Evolutionary conservation across 2,797 vertebrate species (phyloP), one percentile per base, ranked within the genome.

Genomic region (Macropus fuliginosus): DNA sequence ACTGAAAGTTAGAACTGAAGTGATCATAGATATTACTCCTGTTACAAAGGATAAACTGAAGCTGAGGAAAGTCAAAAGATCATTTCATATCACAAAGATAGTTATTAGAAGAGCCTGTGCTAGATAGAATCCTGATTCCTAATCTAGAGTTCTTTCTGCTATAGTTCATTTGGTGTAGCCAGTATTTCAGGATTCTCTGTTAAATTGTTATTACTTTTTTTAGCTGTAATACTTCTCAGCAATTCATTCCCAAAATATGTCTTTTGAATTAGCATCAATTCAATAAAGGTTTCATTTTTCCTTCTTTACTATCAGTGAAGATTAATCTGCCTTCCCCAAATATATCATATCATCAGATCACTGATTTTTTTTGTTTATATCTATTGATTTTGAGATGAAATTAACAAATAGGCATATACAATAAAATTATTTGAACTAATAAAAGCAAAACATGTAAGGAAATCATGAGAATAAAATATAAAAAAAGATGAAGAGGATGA

Each of bases 401-500:
- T 46, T 81, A 46, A 9, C 11, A 81, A 81, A 40, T 27, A 46
- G 27, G 24, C 8, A 81, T 13, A n/a, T 57, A 94, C 31, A 90
- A 54, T 4, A 1, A 95, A 81, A 92, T 54, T 91, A 94, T 92
- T 93, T 96, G 3, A 92, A 81, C 13, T 66, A 1, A 94, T 40
- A 4, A 93, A 91, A 91, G 0, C 3, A 93, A 92, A 92, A 4
- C 57, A 94, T 92, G 9, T 16, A 56, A 50, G 14, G 28, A 46
- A 96, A 96, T 55, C 13, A 92, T 24, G 21, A 66, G 55, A 52
- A 54, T 34, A 59, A n/a, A 28, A 13, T 21, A 92, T 12, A 57
- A 56, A 93, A 94, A 95, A 92, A 66, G 54, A 94, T 2, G 27
- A 91, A n/a, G 54, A 92, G 56, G 92, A 92, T 66, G 31, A 14